Percentiles rank a stretch among this genome's conserved stretches.
Conservation (phyloP, 2,797 vertebrate species). For the Danio albolineatus region DNA sequence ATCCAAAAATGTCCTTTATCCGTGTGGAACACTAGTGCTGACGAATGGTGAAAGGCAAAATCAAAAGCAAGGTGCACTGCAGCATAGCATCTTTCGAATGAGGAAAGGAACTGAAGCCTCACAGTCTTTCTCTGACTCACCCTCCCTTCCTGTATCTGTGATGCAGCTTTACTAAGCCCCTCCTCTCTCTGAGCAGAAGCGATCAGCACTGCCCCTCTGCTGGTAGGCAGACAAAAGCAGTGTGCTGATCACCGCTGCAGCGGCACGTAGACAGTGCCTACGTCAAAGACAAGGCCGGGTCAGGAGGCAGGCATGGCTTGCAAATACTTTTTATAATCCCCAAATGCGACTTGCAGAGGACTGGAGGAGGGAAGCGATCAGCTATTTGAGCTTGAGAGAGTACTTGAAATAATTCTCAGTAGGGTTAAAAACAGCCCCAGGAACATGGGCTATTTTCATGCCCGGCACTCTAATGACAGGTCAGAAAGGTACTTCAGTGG, state of each 20-base stretch:
- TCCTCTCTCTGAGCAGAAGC: conserved; percentile 68
- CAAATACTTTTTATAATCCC: conserved; percentile 80
- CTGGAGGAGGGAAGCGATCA: conserved; percentile 33
- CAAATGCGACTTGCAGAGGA: conserved; percentile 67
- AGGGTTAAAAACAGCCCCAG: conserved; percentile 68
- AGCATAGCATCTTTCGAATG: conserved; percentile 57
- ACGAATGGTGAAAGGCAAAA: neutral
- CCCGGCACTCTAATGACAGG: conserved; percentile 38
- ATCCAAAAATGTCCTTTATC: conserved; percentile 28
- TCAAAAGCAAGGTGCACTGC: conserved; percentile 46
- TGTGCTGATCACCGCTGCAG: conserved; percentile 79
- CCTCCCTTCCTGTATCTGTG: conserved; percentile 56
- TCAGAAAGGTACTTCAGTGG: neutral
- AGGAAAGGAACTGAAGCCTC: conserved; percentile 64
- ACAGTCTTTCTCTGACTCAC: conserved; percentile 60
- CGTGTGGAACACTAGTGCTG: neutral
- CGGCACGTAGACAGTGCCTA: conserved; percentile 78
- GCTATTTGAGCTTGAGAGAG: conserved; percentile 30
- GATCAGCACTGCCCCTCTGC: conserved; percentile 78
- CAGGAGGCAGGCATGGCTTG: conserved; percentile 68
- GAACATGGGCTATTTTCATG: conserved; percentile 54
- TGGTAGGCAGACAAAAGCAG: conserved; percentile 89
- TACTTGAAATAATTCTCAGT: conserved; percentile 75
- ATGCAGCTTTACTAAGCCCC: conserved; percentile 79
- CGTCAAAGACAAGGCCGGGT: conserved; percentile 72